Evolutionary conservation across 1,140 invertebrate genomes (phyloP).

Genomic region (fruit fly (Drosophila melanogaster)): Release_6_plus_ISO1_MT NC_004354.4:1680001-1680500

Average conservation of each 20-base stretch:
- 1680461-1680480: neutral
- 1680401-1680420: slow-evolving; percentile 29
- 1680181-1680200: slow-evolving; percentile 80
- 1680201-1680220: slow-evolving; percentile 64
- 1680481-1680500: neutral
- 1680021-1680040: slow-evolving; percentile 39
- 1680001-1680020: slow-evolving; percentile 37
- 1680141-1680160: slow-evolving; percentile 81
- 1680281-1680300: slow-evolving; percentile 2
- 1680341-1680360: neutral
- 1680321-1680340: slow-evolving; percentile 6
- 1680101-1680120: slow-evolving; percentile 91
- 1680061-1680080: slow-evolving; percentile 94
- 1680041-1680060: slow-evolving; percentile 79
- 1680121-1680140: slow-evolving; percentile 77
- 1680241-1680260: slow-evolving; percentile 9
- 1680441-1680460: neutral
- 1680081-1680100: slow-evolving; percentile 97
- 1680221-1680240: slow-evolving; percentile 43
- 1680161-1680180: slow-evolving; percentile 81
- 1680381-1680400: slow-evolving; percentile 35
- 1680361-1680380: slow-evolving; percentile 3
- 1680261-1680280: slow-evolving; percentile 28
- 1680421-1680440: slow-evolving; percentile 7
- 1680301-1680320: neutral